Evolutionary conservation across 2,113 vertebrate genomes (phyloP).

Genomic region (Accipiter cooperii): DNA sequence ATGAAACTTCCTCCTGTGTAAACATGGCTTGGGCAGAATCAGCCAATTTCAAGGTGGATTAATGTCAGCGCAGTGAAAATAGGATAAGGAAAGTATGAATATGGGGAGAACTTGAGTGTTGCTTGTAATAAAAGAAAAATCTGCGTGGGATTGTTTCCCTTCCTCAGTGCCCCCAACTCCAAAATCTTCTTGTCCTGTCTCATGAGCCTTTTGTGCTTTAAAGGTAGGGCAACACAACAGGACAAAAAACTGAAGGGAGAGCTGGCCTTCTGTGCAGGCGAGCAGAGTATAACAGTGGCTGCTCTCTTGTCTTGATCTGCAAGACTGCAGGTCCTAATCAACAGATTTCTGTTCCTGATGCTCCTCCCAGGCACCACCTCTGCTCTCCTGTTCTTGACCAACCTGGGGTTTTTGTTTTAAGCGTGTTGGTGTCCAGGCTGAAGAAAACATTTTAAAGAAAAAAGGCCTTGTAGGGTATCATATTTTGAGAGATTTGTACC

Average conservation of each 20-base stretch:
- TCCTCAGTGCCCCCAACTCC: neutral
- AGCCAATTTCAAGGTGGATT: constrained; percentile 75
- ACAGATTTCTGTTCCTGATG: neutral
- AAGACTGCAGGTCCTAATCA: neutral
- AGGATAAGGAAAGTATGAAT: constrained; percentile 49
- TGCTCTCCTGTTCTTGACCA: neutral
- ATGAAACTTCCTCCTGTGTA: constrained; percentile 64
- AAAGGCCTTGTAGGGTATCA: neutral
- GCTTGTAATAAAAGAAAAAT: constrained; percentile 51
- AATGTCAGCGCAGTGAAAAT: constrained; percentile 62
- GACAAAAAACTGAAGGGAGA: neutral
- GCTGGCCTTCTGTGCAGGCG: neutral
- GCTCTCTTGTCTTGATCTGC: neutral
- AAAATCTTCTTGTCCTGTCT: neutral
- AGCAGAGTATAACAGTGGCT: neutral
- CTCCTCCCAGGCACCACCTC: neutral
- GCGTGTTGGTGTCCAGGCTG: neutral
- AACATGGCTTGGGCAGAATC: constrained; percentile 66
- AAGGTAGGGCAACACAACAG: neutral
- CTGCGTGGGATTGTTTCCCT: neutral
- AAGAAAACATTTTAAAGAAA: too few relatives aligned
- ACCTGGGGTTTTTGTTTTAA: neutral
- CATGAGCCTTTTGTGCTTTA: neutral
- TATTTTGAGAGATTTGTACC: neutral
- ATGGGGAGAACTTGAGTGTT: constrained; percentile 25